Evolutionary conservation across 2,113 vertebrate species (phyloP), one percentile per base, ranked within the genome.

Genomic region (Prunella fulvescens): DNA sequence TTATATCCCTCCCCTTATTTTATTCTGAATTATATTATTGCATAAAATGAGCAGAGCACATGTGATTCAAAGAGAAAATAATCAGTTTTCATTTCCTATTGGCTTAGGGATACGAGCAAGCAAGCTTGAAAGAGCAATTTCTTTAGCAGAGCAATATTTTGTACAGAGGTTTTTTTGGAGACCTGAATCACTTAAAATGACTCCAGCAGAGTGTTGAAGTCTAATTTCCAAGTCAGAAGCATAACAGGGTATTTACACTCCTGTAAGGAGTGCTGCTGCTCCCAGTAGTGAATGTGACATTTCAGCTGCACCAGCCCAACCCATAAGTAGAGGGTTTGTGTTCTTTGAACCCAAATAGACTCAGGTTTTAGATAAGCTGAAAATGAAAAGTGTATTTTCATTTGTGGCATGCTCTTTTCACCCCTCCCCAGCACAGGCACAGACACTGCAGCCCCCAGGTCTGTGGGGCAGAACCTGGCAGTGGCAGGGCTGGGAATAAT

Each of bases 1-100:
- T 82, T 88, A 81, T 88, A 67, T 65, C 7, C 20, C 16, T 54
- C 14, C 26, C 6, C 9, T 60, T 74, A 45, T 81, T 96, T 92
- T 86, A 64, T 81, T 95, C 54, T 91, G 93, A 95, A 81, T 77
- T 83, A 16, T 57, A 50, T 79, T 96, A 95, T 45, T 64, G 50
- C 72, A 94, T 64, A n/a, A 93, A 95, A 84, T 79, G 54, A 54
- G 51, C 28, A 90, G 64, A 70, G 19, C 23, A 60, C 19, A 24
- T 4, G 7, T 78, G 54, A 24, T 82, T 93, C 88, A 39, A 88
- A 37, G 35, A 23, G 45, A 45, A 77, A 88, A 84, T 39, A 58
- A 70, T 84, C 77, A 79, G 57, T 64, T 84, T 83, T 91, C 20
- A 35, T 93, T 91, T 81, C 35, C 29, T 67, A n/a, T 53, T 82